These are phyloP conservation scores for Macrosiphum euphorbiae DNA, from an alignment of 2,888 invertebrate species.

Conservation along the genomic window DNA sequence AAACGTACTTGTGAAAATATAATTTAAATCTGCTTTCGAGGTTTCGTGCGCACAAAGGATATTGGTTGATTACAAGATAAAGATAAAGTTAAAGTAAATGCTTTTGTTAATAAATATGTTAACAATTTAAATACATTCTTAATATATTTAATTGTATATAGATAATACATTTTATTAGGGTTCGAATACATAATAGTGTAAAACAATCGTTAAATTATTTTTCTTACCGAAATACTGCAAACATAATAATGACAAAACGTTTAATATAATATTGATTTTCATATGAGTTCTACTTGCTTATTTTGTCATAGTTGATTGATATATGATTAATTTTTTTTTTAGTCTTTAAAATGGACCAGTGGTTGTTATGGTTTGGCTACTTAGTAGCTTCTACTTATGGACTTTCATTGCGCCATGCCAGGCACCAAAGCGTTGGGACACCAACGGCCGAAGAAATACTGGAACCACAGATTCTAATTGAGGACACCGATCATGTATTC, in stretches of 20 bases:
- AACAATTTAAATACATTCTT: background rate
- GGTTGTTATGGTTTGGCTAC: conserved; percentile 56
- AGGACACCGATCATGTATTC: conserved; percentile 53
- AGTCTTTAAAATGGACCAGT: conserved; percentile 55
- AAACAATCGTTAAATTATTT: background rate
- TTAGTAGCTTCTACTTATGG: conserved; percentile 50
- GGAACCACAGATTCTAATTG: conserved; percentile 56
- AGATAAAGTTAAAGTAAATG: background rate
- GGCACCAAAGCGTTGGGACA: conserved; percentile 49
- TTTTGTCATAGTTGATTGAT: background rate
- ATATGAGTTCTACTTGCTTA: background rate
- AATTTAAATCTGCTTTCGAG: background rate
- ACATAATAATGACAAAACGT: background rate
- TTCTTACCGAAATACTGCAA: background rate
- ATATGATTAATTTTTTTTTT: background rate
- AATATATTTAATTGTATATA: background rate
- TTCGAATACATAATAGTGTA: background rate
- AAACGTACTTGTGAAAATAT: background rate
- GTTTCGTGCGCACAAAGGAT: background rate
- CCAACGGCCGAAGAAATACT: conserved; percentile 61
- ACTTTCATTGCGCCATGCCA: conserved; percentile 54
- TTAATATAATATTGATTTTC: background rate
- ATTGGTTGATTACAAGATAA: background rate
- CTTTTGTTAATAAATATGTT: background rate
- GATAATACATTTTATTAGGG: background rate